These are phyloP conservation scores for Ferrisia virgata DNA, from an alignment of 2,888 invertebrate genomes.

Conservation along the genomic window DNA sequence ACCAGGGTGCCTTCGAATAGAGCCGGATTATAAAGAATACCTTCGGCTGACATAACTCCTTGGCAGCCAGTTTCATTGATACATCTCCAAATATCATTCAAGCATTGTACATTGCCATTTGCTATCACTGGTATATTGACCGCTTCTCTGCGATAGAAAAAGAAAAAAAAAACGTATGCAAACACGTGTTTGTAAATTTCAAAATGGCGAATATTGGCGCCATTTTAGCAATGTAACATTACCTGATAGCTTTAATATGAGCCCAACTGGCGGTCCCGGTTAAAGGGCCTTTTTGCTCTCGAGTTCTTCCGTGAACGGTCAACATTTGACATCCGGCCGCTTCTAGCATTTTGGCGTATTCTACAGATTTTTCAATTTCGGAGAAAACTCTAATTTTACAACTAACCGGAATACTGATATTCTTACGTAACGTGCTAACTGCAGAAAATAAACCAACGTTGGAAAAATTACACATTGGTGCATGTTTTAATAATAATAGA, in stretches of 20 bases:
- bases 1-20: conserved; percentile 76
- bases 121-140: conserved; percentile 92
- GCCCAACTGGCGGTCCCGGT: conserved; percentile 95
- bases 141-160: conserved; percentile 63
- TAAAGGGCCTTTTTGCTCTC: conserved; percentile 92
- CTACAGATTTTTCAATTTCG: conserved; percentile 76
- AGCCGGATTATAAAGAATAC: conserved; percentile 95
- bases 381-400: conserved; percentile 94
- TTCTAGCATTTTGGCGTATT: conserved; percentile 93
- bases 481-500: too few species aligned
- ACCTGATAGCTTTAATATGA: conserved; percentile 88
- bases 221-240: conserved; percentile 48
- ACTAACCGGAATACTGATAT: conserved; percentile 83
- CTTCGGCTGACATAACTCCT: conserved; percentile 91
- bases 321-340: conserved; percentile 85
- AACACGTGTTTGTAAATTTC: neutral
- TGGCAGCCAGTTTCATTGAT: conserved; percentile 78
- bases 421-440: conserved; percentile 69
- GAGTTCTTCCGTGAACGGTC: conserved; percentile 92
- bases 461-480: too few species aligned
- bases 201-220: too few species aligned
- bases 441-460: too few species aligned
- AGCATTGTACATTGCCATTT: conserved; percentile 93
- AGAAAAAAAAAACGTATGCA: neutral
- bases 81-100: conserved; percentile 82